Evolutionary conservation across 37 sponge, comb jelly and placozoan genomes (phyloP), one percentile per base, ranked within the genome.

Genomic region (Eunapius fragilis): DNA sequence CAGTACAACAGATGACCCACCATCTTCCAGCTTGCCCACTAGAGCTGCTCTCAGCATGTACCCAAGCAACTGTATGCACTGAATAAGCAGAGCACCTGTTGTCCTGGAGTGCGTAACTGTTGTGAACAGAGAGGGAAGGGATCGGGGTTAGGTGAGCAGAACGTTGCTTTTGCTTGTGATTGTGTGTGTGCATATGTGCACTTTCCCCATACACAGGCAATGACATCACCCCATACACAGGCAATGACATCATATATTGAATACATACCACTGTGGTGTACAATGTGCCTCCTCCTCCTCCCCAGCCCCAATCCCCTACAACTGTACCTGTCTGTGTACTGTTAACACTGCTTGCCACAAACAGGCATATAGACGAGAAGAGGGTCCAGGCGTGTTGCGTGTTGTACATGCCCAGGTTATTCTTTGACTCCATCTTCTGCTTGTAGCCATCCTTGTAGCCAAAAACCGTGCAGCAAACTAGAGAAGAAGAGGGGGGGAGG

Each of bases 381-480:
- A 92, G 85, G 0, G 80, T 19, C 82, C 85, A 88, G 70, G 88
- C 84, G 68, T 92, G 92, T 17, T 77, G 92, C 38, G 76, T 85
- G 34, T 84, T 74, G 80, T 92, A 92, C 27, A 84, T 69, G 19
- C 36, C 27, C 7, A 80, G 34, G 17, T 85, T 77, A 22, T 36
- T 37, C 1, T 72, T 76, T 2, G 70, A 33, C 11, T 37, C 85
- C 48, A 76, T 11, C 47, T 75, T 84, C 11, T 68, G 31, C 26
- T 85, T 17, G 3, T 25, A 23, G 25, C 87, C 82, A 72, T 91
- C 83, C 32, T 82, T 45, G 82, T 86, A 91, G 48, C 28, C 25
- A 2, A 47, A 33, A 1, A 76, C 74, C 4, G 71, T 19, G 22
- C 28, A 7, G 77, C 25, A n/a, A 31, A 35, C 47, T 47, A 37